Evolutionary conservation across 2,888 invertebrate species (phyloP), one percentile per base, ranked within the genome.

Genomic region (Cheilosia grossa): DNA sequence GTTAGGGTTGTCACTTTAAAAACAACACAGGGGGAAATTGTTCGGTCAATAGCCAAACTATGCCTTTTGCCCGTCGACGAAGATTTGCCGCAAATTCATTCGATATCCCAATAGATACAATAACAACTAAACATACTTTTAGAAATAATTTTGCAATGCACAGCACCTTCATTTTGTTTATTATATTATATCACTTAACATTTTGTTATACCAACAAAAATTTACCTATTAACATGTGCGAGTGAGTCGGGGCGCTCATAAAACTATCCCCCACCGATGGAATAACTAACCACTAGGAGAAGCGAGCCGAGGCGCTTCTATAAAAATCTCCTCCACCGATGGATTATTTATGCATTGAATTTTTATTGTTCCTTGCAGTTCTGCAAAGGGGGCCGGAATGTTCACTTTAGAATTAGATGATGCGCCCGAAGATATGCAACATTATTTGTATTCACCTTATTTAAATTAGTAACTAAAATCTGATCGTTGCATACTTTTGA

Each of bases 1-100:
- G n/a, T n/a, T n/a, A n/a, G 6, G 10, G 58, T 70, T 10, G 72
- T n/a, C 6, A 61, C 19, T 1, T 4, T 51, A 17, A 40, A 40
- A 51, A 72, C 49, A 17, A 17, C 59, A 15, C 58, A 59, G 0
- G 70, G 70, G 5, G 24, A 61, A 7, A 53, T 72, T 37, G 15
- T 61, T 4, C 13, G 51, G 15, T n/a, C 51, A 24, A 30, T 53
- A 42, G 53, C 53, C 1, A 61, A 72, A 53, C 21, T 61, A 9
- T 72, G 72, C 37, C 58, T 70, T 21, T 59, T 59, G 58, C 70
- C 37, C 7, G 7, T 24, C 24, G 24, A 24, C 24, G 24, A 24
- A 24, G 24, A 5, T 5, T 5, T 24, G 24, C 10, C 0, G 40
- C 40, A 2, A 3, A 40, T 15, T 40, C 40, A 40, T 15, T 40